phyloP scores from a whole-genome alignment of 2,797 vertebrate species.

The Sciurus vulgaris region DNA sequence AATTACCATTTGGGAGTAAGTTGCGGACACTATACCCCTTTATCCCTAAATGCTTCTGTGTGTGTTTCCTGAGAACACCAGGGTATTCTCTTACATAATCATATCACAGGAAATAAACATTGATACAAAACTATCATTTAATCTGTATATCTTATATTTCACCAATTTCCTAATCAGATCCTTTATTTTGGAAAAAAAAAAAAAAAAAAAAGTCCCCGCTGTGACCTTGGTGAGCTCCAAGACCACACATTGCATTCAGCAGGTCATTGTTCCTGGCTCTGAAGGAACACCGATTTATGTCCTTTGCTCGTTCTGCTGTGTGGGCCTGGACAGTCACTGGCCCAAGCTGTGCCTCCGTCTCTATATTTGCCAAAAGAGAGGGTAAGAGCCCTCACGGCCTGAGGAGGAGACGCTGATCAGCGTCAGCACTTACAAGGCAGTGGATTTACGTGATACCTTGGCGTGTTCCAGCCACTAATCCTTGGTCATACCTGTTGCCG shows the following conservation, averaged over 20 bases:
- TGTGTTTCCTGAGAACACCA: background rate
- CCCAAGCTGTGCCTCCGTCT: background rate
- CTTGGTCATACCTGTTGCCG: no score
- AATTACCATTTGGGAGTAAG: background rate
- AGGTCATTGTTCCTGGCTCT: background rate
- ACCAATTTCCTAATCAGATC: background rate
- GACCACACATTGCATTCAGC: background rate
- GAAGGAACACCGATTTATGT: background rate
- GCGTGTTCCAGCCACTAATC: no score
- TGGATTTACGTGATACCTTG: background rate
- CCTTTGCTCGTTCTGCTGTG: background rate
- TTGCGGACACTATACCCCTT: background rate
- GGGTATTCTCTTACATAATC: background rate
- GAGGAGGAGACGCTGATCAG: background rate
- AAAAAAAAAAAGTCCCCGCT: background rate
- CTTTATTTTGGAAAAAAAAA: background rate
- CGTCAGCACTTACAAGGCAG: background rate
- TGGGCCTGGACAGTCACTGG: slow-evolving; percentile 32
- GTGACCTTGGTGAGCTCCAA: background rate
- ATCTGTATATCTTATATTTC: background rate
- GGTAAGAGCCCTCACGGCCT: background rate
- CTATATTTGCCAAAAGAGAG: background rate
- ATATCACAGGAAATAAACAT: background rate
- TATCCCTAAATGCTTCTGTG: background rate
- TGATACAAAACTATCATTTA: background rate